These are phyloP conservation scores for Drosophila watanabei DNA, from an alignment of 1,140 invertebrate genomes.

Conservation along the genomic window DNA sequence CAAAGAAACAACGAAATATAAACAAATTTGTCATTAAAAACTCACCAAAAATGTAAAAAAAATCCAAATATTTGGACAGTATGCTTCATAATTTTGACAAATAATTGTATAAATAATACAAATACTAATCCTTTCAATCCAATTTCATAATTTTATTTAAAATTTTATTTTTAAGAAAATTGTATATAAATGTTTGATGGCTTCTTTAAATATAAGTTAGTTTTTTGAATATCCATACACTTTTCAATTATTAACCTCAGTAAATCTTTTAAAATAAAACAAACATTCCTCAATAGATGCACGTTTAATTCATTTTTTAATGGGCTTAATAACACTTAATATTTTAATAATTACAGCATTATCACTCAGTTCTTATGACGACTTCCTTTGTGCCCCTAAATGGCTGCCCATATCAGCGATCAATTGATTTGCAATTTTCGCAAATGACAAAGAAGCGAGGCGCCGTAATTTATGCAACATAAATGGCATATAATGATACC, in stretches of 20 bases:
- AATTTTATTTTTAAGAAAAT: neutral
- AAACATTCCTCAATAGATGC: neutral
- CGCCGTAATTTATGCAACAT: constrained; percentile 81
- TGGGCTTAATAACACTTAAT: constrained; percentile 1
- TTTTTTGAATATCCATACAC: neutral
- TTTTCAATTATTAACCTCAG: neutral
- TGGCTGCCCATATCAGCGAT: constrained; percentile 20
- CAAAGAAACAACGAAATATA: neutral
- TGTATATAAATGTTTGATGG: too few relatives aligned
- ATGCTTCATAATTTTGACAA: too few relatives aligned
- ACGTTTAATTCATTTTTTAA: neutral
- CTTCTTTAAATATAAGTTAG: neutral
- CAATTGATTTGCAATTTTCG: constrained; percentile 60
- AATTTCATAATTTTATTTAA: too few relatives aligned
- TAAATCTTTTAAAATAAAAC: neutral
- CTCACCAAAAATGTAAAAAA: too few relatives aligned
- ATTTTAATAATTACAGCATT: constrained; percentile 22
- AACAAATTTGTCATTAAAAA: too few relatives aligned
- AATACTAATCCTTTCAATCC: too few relatives aligned
- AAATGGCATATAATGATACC: constrained; percentile 68
- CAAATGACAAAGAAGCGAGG: constrained; percentile 66
- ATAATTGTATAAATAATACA: neutral
- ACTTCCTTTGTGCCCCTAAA: constrained; percentile 20
- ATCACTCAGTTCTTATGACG: constrained; percentile 7
- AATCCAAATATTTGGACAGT: too few relatives aligned